Conservation (phyloP, 2,888 invertebrate genomes). For the Dascillus cervinus region DNA sequence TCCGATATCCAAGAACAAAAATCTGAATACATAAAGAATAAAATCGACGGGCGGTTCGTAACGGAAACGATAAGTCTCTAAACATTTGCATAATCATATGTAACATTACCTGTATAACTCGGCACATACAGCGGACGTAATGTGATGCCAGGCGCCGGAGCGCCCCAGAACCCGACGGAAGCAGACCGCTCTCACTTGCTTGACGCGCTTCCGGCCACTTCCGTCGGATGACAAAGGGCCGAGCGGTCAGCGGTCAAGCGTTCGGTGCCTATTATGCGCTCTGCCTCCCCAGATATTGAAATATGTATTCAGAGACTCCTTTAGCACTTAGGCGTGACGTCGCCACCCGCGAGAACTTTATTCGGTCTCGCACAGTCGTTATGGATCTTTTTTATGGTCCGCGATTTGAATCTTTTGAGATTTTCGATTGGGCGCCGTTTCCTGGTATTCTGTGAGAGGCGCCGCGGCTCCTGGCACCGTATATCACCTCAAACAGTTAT, state of each 20-base stretch:
- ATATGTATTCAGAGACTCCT: slow-evolving; percentile 20
- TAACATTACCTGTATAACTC: slow-evolving; percentile 28
- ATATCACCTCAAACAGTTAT: slow-evolving; percentile 22
- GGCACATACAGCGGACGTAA: too few relatives aligned
- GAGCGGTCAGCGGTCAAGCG: slow-evolving; percentile 30
- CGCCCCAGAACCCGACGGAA: slow-evolving; percentile 13
- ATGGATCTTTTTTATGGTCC: slow-evolving; percentile 28
- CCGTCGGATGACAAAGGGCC: slow-evolving; percentile 24
- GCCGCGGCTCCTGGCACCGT: slow-evolving; percentile 24
- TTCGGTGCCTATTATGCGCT: slow-evolving; percentile 24
- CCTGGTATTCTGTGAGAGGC: slow-evolving; percentile 24
- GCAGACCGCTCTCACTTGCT: slow-evolving; percentile 20
- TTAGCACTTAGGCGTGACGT: slow-evolving; percentile 25
- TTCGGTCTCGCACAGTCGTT: slow-evolving; percentile 26
- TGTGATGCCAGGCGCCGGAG: slow-evolving; percentile 50
- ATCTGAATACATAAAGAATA: slow-evolving; percentile 36
- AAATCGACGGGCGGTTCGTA: slow-evolving; percentile 9
- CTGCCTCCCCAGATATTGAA: slow-evolving; percentile 19
- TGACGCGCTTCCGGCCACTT: slow-evolving; percentile 24
- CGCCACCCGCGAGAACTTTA: slow-evolving; percentile 23
- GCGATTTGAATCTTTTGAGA: slow-evolving; percentile 32
- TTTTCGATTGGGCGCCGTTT: slow-evolving; percentile 31
- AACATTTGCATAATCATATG: slow-evolving; percentile 33
- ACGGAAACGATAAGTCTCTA: slow-evolving; percentile 17
- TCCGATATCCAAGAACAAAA: slow-evolving; percentile 21